phyloP scores from a whole-genome alignment of 2,797 vertebrate genomes.

The Typhlichthys subterraneus region DNA sequence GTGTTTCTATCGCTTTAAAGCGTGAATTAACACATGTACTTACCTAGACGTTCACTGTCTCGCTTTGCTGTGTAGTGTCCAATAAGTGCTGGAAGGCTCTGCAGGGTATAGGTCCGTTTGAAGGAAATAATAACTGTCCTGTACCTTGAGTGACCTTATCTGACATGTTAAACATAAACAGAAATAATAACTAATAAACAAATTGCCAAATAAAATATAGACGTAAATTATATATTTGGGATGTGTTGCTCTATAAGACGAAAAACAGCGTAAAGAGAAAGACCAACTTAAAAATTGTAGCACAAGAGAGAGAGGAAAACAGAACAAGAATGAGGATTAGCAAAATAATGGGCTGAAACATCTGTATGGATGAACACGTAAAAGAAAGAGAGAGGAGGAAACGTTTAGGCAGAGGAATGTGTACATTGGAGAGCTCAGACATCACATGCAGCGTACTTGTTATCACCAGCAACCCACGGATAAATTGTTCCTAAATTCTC shows the following conservation, averaged over 20 bases:
- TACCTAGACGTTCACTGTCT: slow-evolving; percentile 43
- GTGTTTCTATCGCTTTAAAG: no score
- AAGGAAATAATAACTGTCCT: slow-evolving; percentile 82
- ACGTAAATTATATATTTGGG: slow-evolving; percentile 79
- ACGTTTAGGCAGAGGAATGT: slow-evolving; percentile 23
- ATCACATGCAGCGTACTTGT: neutral
- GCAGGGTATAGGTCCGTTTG: slow-evolving; percentile 64
- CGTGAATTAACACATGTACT: slow-evolving; percentile 29
- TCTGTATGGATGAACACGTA: slow-evolving; percentile 77
- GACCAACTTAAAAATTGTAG: slow-evolving; percentile 99
- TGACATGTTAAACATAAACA: slow-evolving; percentile 82
- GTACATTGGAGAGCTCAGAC: neutral
- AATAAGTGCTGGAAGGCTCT: slow-evolving; percentile 79
- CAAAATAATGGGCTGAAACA: slow-evolving; percentile 99
- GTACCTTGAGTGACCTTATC: slow-evolving; percentile 87
- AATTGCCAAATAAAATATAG: slow-evolving; percentile 44
- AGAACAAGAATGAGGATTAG: slow-evolving; percentile 99
- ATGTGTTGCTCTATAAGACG: slow-evolving; percentile 88
- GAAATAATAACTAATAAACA: slow-evolving; percentile 39
- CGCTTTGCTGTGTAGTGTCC: slow-evolving; percentile 72
- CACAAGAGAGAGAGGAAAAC: slow-evolving; percentile 98
- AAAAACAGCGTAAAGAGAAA: slow-evolving; percentile 99
- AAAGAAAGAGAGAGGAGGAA: slow-evolving; percentile 11
- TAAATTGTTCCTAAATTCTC: neutral
- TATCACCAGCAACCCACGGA: neutral